Conservation (phyloP, 92 coral and sea anemone species). For the Isaurus tuberculatus region DNA sequence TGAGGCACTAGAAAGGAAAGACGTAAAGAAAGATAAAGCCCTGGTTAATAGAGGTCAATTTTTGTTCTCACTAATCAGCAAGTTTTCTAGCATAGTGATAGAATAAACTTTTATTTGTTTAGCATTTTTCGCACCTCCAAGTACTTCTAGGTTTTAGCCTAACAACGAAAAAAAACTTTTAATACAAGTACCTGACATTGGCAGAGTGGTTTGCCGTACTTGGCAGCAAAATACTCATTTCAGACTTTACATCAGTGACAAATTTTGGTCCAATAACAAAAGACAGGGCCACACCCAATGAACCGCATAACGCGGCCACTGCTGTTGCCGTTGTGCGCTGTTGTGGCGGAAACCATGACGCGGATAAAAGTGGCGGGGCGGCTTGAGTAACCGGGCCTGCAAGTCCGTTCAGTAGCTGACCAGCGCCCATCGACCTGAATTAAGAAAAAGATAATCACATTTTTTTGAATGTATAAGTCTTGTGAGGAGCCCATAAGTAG, state of each 20-base stretch:
- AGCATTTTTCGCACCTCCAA: too few species aligned
- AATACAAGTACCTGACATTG: conserved; percentile 55
- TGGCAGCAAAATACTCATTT: conserved; percentile 62
- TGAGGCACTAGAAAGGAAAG: conserved; percentile 42
- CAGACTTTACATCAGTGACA: conserved; percentile 75
- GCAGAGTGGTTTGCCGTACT: conserved; percentile 68
- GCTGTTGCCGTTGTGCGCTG: conserved; percentile 99
- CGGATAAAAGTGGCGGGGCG: conserved; percentile 93
- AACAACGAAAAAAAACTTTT: background rate
- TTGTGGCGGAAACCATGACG: conserved; percentile 95
- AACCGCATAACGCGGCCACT: conserved; percentile 95
- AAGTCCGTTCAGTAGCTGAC: conserved; percentile 94
- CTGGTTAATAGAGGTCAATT: background rate
- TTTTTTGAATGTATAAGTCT: too few species aligned
- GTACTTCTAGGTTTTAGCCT: background rate
- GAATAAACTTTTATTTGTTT: too few species aligned
- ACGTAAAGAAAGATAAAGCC: background rate
- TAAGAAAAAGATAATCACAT: background rate
- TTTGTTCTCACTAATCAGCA: too few species aligned
- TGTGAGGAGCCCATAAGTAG: too few species aligned
- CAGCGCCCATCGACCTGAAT: conserved; percentile 93
- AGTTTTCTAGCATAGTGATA: too few species aligned
- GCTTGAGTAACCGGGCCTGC: conserved; percentile 99
- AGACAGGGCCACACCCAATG: conserved; percentile 93
- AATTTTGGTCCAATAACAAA: conserved; percentile 92